Evolutionary conservation across 2,113 vertebrate genomes (phyloP).

Genomic region (Collichthys lucidus): DNA sequence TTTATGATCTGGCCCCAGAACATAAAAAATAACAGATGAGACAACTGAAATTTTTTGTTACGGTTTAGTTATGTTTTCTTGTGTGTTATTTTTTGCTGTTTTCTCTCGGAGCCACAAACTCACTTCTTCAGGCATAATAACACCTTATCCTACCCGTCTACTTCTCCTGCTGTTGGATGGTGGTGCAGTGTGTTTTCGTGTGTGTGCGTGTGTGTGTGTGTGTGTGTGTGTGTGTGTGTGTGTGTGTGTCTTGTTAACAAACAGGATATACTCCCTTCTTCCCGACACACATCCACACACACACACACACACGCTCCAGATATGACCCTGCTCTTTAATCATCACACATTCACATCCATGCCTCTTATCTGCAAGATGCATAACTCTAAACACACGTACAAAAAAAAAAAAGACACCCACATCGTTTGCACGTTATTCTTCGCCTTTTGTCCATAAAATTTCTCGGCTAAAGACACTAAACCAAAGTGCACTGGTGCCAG

Average conservation of each 20-base stretch:
- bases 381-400: constrained; percentile 53
- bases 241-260: constrained; percentile 8
- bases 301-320: constrained; percentile 50
- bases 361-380: constrained; percentile 63
- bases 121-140: background rate
- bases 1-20: background rate
- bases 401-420: constrained; percentile 54
- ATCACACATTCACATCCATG: constrained; percentile 77
- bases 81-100: background rate
- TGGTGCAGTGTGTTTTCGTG: background rate
- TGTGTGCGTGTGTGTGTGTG: no score
- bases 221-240: no score
- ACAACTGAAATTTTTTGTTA: no score
- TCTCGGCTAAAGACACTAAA: constrained; percentile 12
- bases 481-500: background rate
- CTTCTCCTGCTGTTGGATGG: constrained; percentile 1
- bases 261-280: constrained; percentile 28
- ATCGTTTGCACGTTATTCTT: constrained; percentile 52
- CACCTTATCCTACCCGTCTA: background rate
- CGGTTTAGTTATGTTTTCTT: background rate
- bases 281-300: constrained; percentile 25
- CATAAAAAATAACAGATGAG: background rate
- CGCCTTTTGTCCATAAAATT: constrained; percentile 20
- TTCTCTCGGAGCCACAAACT: background rate
- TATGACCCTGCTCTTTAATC: constrained; percentile 74